These are phyloP conservation scores for Griposia aprilina DNA, from an alignment of 2,888 invertebrate genomes.

Conservation along the genomic window DNA sequence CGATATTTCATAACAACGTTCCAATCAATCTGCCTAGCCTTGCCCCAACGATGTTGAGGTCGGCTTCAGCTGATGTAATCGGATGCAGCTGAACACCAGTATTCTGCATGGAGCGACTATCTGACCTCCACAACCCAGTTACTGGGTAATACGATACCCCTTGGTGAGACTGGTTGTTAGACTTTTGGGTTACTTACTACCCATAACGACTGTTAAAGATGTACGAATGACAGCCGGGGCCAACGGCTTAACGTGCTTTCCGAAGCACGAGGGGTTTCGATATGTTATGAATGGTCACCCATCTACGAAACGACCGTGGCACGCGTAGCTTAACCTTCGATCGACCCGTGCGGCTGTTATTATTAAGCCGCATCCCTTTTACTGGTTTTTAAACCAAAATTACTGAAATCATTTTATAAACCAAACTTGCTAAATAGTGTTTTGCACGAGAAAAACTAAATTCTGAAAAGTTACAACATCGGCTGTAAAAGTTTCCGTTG, in stretches of 20 bases:
- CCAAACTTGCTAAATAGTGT: not conserved
- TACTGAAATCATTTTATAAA: not conserved
- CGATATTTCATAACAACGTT: not conserved
- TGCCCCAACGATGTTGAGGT: no score
- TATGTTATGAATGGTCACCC: not conserved
- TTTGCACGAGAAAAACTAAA: not conserved
- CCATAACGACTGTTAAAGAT: not conserved
- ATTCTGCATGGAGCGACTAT: no score
- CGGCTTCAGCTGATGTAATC: no score
- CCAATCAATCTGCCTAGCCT: no score
- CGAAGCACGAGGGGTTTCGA: not conserved
- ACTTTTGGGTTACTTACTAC: no score
- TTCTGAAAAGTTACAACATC: not conserved
- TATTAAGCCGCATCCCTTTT: not conserved
- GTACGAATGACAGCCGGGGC: not conserved
- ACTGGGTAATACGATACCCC: no score
- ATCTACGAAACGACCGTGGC: not conserved
- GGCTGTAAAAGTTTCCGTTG: slow-evolving; percentile 16
- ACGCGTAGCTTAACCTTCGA: not conserved
- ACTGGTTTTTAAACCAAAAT: not conserved
- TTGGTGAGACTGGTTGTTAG: no score
- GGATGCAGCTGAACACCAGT: no score
- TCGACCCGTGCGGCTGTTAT: not conserved
- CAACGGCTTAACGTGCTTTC: not conserved
- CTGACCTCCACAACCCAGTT: no score